Evolutionary conservation across 1,140 invertebrate genomes (phyloP), one percentile per base, ranked within the genome.

Genomic region (Leptinotarsa undecemlineata): DNA sequence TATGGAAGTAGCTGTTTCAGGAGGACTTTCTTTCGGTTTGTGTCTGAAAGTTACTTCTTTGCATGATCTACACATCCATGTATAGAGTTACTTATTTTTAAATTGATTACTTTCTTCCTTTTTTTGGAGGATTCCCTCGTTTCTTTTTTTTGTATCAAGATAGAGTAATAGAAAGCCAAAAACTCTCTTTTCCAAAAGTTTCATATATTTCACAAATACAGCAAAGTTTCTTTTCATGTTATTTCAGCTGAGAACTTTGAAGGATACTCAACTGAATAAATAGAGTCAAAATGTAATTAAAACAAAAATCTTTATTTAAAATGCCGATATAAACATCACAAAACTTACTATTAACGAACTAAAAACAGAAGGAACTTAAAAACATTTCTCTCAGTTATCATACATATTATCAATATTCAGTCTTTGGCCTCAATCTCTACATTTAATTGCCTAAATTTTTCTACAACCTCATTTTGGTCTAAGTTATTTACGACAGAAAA

Each of bases 401-500:
- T 21, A 64, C 15, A 64, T 19, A 23, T 21, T 15, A 17, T 57
- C n/a, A 19, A 19, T 15, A 14, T 64, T 69, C 17, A 71, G 21
- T 61, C 57, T 71, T 71, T 71, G 57, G 51, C n/a, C 61, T 71
- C 20, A 71, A 48, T 72, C 23, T 72, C 61, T 19, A 72, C 26
- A 20, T 72, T 64, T 19, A 72, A 26, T 11, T 57, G 68, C n/a
- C n/a, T 60, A 47, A 72, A 64, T 72, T 42, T 72, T n/a, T 72
- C 48, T 15, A 21, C 26, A 42, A 72, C 47, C 21, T 72, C 60
- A 3, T 61, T 64, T 64, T 72, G 21, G 17, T 72, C 60, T 26
- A 72, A 47, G 47, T 72, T 64, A 48, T 72, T 72, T 14, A 72
- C 71, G n/a, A 72, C 33, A 14, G 71, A 60, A 61, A 72, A 72